phyloP scores from a whole-genome alignment of 1,140 invertebrate species.

The Chironomus striatipennis region DNA sequence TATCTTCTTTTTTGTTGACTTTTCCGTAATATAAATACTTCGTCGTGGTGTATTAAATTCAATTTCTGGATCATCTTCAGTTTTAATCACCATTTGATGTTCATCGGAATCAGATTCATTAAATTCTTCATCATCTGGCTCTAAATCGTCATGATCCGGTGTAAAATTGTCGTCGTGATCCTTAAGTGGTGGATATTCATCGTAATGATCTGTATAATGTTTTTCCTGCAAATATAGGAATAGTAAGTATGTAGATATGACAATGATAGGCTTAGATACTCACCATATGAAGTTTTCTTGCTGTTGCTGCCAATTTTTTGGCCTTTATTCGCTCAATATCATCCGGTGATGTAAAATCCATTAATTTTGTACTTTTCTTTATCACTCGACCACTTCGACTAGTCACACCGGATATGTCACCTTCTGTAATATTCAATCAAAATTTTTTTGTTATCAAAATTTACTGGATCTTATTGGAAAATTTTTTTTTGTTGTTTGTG shows the following conservation, averaged over 20 bases:
- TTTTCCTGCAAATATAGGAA: too few relatives aligned
- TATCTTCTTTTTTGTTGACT: conserved; percentile 63
- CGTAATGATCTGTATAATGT: conserved; percentile 28
- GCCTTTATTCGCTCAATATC: conserved; percentile 51
- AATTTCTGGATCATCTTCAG: conserved; percentile 35
- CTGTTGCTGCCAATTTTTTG: conserved; percentile 29
- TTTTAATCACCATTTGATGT: conserved; percentile 36
- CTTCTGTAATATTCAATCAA: conserved; percentile 49
- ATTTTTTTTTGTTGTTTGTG: background rate
- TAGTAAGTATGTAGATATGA: too few relatives aligned
- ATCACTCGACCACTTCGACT: conserved; percentile 72
- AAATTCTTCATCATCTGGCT: conserved; percentile 37
- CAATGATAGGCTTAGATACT: too few relatives aligned
- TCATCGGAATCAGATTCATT: conserved; percentile 42
- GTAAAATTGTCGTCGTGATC: conserved; percentile 28
- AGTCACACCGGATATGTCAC: conserved; percentile 76
- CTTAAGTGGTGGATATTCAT: conserved; percentile 25
- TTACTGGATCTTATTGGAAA: background rate
- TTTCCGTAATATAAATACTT: conserved; percentile 70
- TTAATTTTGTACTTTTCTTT: conserved; percentile 89
- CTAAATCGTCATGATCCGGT: conserved; percentile 31
- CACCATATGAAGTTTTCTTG: conserved; percentile 5
- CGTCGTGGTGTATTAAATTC: conserved; percentile 40
- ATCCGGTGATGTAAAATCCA: conserved; percentile 86
- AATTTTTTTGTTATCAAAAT: background rate